Conservation (phyloP, 2,797 vertebrate species). For the Ciconia nigra region DNA sequence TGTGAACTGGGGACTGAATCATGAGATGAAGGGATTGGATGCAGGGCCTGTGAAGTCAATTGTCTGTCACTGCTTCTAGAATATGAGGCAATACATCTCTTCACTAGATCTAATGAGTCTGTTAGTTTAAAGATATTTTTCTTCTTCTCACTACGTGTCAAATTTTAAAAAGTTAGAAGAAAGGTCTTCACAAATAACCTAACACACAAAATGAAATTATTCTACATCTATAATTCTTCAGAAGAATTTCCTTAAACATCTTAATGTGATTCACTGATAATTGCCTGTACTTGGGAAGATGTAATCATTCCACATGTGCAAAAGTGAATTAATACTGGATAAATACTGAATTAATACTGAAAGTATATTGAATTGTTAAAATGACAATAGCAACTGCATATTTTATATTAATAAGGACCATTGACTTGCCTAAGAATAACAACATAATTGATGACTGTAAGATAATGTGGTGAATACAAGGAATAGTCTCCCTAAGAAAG, state of each 20-base stretch:
- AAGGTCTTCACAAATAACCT: background rate
- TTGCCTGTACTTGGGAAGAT: background rate
- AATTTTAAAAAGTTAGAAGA: background rate
- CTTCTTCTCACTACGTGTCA: background rate
- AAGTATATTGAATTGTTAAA: background rate
- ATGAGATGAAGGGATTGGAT: background rate
- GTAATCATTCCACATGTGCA: background rate
- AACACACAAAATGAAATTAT: background rate
- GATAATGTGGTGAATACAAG: background rate
- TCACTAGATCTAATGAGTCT: background rate
- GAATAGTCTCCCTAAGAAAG: background rate
- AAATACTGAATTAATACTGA: background rate
- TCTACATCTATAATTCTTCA: background rate
- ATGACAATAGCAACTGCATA: background rate
- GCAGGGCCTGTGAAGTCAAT: background rate
- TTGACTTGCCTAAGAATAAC: background rate
- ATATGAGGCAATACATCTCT: background rate
- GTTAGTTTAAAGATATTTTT: background rate
- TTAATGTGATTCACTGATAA: background rate
- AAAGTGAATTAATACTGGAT: background rate
- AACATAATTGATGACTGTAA: background rate
- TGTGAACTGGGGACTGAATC: background rate
- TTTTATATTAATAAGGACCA: background rate
- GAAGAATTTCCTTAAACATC: background rate
- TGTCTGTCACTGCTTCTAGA: background rate